Conservation (phyloP, 2,888 invertebrate genomes). For the Coelopa pilipes region DNA sequence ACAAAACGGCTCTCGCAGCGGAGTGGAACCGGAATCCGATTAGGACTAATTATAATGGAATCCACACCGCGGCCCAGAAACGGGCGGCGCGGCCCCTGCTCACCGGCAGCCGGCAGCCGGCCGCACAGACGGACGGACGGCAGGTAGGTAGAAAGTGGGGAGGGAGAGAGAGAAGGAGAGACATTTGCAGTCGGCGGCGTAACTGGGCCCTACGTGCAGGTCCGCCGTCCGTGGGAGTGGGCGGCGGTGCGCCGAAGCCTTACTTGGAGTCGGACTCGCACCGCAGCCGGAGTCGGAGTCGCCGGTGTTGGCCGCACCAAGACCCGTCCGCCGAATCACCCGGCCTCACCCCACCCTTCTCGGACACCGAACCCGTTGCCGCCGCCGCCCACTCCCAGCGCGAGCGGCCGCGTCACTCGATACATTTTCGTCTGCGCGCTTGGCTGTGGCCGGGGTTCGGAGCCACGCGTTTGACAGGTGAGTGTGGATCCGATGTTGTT, state of each 20-base stretch:
- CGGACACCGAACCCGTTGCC: too few relatives aligned
- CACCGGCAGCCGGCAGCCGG: too few relatives aligned
- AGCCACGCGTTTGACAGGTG: constrained; percentile 14
- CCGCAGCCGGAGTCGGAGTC: constrained; percentile 39
- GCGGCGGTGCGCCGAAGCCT: constrained; percentile 5
- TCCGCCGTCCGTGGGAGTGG: constrained; percentile 1
- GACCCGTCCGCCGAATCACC: neutral
- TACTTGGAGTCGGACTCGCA: neutral
- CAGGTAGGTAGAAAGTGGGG: neutral
- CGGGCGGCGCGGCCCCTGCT: too few relatives aligned
- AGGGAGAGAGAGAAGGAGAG: too few relatives aligned
- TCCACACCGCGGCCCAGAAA: neutral
- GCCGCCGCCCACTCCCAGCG: neutral
- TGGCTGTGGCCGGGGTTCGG: neutral
- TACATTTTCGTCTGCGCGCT: constrained; percentile 18
- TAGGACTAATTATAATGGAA: constrained; percentile 60
- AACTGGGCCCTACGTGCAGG: neutral
- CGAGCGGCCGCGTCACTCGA: constrained; percentile 18
- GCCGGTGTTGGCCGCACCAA: constrained; percentile 18
- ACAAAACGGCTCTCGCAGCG: constrained; percentile 24
- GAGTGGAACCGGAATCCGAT: constrained; percentile 55
- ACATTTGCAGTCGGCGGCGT: too few relatives aligned
- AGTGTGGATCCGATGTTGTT: neutral
- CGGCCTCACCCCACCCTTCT: too few relatives aligned
- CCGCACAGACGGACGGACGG: constrained; percentile 6